Conservation (phyloP, 1,140 invertebrate species). For the Sipha flava region DNA sequence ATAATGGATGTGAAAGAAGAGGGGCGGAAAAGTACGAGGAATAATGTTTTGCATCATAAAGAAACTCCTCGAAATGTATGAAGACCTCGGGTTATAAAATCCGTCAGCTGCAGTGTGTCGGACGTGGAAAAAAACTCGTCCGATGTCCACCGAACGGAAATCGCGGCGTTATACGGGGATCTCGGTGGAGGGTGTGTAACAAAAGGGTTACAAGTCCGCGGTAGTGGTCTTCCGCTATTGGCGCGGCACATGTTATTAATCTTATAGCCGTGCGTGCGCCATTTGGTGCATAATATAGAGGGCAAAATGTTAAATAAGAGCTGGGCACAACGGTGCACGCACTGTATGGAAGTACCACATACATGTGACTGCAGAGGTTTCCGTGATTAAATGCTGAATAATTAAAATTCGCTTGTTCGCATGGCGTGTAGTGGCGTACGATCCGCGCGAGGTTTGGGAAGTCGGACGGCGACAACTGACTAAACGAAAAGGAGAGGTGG, state of each 20-base stretch:
- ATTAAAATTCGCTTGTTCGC: not conserved
- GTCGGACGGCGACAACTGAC: not conserved
- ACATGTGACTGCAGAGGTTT: not conserved
- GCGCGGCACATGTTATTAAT: not conserved
- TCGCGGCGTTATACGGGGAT: not conserved
- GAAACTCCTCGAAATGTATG: too few species aligned
- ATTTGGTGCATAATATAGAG: conserved; percentile 2
- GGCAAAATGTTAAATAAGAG: too few species aligned
- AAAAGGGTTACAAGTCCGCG: not conserved
- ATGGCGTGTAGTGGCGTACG: not conserved
- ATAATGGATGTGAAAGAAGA: too few species aligned
- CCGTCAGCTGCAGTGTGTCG: not conserved
- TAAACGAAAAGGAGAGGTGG: not conserved
- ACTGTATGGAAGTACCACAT: not conserved
- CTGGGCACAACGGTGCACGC: too few species aligned
- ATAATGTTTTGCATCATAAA: too few species aligned
- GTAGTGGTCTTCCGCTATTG: not conserved
- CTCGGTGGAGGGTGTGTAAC: not conserved
- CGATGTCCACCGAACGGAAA: not conserved
- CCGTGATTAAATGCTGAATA: conserved; percentile 19
- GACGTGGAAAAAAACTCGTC: not conserved
- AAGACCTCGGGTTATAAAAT: too few species aligned
- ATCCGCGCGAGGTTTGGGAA: not conserved
- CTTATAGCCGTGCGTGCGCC: not conserved
- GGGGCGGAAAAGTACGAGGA: too few species aligned